Conservation (phyloP, 2,888 invertebrate species). For the Griposia aprilina region DNA sequence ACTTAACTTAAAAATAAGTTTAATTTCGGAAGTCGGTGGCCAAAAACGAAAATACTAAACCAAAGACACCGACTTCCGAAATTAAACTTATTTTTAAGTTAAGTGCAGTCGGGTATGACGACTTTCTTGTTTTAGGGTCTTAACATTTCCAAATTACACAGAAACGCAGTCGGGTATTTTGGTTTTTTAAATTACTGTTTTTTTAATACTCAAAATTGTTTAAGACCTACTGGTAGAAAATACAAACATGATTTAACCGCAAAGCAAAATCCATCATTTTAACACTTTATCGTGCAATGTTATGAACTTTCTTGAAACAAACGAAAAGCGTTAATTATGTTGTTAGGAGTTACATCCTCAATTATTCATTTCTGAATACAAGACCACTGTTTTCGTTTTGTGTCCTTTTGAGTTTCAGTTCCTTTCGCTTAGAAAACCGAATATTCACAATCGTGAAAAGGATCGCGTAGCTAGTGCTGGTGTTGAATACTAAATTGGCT, state of each 20-base stretch:
- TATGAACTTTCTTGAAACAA: slow-evolving; percentile 89
- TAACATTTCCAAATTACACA: too few species aligned
- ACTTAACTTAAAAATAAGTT: too few species aligned
- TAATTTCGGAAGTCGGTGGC: too few species aligned
- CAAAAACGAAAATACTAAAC: too few species aligned
- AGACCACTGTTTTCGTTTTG: slow-evolving; percentile 47
- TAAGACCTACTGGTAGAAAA: not conserved
- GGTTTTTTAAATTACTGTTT: too few species aligned
- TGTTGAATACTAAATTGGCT: slow-evolving; percentile 43
- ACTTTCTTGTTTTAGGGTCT: too few species aligned
- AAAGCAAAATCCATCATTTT: slow-evolving; percentile 29
- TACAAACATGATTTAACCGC: not conserved
- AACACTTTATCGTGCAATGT: slow-evolving; percentile 58
- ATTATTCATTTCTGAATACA: slow-evolving; percentile 49
- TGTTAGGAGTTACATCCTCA: slow-evolving; percentile 72
- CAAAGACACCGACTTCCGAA: too few species aligned
- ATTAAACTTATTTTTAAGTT: too few species aligned
- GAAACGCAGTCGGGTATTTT: too few species aligned
- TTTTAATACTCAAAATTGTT: not conserved
- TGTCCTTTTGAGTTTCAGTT: slow-evolving; percentile 33
- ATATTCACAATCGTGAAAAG: slow-evolving; percentile 37
- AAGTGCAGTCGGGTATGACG: too few species aligned
- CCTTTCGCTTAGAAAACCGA: slow-evolving; percentile 20
- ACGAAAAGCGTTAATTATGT: slow-evolving; percentile 77
- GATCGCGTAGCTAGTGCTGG: slow-evolving; percentile 10